These are phyloP conservation scores for Branchellion lobata DNA, from an alignment of 2,888 invertebrate genomes.

Conservation along the genomic window DNA sequence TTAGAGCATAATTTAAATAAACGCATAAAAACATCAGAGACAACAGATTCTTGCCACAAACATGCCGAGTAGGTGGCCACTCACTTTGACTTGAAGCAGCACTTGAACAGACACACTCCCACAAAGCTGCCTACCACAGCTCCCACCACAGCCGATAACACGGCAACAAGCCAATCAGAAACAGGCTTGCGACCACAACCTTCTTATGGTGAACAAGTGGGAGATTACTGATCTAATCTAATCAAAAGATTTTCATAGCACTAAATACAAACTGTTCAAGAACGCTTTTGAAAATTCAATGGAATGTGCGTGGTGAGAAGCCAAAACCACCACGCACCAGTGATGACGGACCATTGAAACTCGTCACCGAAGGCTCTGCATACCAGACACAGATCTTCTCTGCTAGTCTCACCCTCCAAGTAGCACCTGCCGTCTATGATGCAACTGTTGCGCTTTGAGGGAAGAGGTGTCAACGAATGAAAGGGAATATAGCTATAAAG, in stretches of 20 bases:
- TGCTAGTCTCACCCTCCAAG: slow-evolving; percentile 41
- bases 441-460: slow-evolving; percentile 49
- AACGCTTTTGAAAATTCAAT: too few relatives aligned
- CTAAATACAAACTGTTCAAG: too few relatives aligned
- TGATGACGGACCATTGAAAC: slow-evolving; percentile 47
- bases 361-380: slow-evolving; percentile 46
- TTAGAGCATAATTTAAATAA: too few relatives aligned
- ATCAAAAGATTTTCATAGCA: neutral
- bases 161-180: slow-evolving; percentile 50
- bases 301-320: too few relatives aligned
- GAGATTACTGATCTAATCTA: neutral
- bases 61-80: too few relatives aligned
- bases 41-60: too few relatives aligned
- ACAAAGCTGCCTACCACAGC: slow-evolving; percentile 49
- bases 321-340: too few relatives aligned
- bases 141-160: slow-evolving; percentile 49
- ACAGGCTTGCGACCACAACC: slow-evolving; percentile 23
- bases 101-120: slow-evolving; percentile 51
- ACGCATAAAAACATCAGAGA: too few relatives aligned
- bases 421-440: slow-evolving; percentile 50
- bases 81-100: slow-evolving; percentile 49
- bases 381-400: slow-evolving; percentile 46
- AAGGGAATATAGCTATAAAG: neutral
- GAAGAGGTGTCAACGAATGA: too few relatives aligned
- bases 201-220: too few relatives aligned